Conservation (phyloP, 2,888 invertebrate species). For the Acronicta aceris region DNA sequence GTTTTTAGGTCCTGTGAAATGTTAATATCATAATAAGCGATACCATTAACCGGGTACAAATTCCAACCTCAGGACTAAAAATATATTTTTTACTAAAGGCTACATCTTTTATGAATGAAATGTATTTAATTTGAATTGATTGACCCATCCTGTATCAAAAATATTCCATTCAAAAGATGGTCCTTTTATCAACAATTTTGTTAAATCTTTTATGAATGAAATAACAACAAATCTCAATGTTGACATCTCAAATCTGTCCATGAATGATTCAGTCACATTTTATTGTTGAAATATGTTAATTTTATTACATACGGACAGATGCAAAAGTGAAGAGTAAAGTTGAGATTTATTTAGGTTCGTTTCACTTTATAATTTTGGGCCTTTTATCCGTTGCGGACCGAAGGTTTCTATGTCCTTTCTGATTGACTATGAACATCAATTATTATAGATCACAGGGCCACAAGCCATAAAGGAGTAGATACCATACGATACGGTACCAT, state of each 20-base stretch:
- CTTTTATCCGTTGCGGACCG: conserved; percentile 4
- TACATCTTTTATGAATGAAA: too few species aligned
- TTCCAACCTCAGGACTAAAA: too few species aligned
- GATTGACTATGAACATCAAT: background rate
- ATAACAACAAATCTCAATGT: conserved; percentile 43
- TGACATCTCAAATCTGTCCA: conserved; percentile 44
- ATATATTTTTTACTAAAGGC: too few species aligned
- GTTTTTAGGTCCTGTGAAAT: too few species aligned
- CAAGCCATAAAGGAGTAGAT: background rate
- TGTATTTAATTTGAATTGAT: conserved; percentile 22
- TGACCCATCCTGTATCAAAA: conserved; percentile 28
- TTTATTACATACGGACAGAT: conserved; percentile 52
- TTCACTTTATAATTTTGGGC: conserved; percentile 45
- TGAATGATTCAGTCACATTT: conserved; percentile 55
- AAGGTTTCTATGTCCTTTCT: background rate
- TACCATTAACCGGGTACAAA: too few species aligned
- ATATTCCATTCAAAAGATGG: conserved; percentile 18
- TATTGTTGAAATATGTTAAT: conserved; percentile 58
- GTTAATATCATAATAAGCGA: too few species aligned
- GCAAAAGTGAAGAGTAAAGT: conserved; percentile 43
- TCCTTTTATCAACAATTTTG: conserved; percentile 11
- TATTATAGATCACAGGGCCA: background rate
- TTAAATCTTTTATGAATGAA: conserved; percentile 44
- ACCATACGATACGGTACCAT: too few species aligned
- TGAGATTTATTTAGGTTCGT: conserved; percentile 50